phyloP scores from a whole-genome alignment of 64 coral and sea anemone genomes.

The Acropora tenuis region DNA sequence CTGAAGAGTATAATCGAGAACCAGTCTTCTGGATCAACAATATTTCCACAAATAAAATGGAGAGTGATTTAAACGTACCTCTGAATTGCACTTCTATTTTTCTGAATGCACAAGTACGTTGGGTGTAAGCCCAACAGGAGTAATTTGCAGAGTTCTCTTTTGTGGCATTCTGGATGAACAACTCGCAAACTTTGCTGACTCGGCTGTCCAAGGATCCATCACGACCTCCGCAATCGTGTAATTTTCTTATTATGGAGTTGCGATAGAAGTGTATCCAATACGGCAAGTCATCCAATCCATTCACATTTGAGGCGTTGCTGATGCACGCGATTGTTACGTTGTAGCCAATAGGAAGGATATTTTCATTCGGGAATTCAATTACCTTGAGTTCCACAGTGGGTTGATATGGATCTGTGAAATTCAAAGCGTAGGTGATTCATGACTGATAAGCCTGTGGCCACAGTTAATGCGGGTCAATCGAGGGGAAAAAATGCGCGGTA shows the following conservation, averaged over 20 bases:
- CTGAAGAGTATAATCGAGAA: no score
- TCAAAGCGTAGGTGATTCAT: background rate
- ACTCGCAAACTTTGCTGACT: background rate
- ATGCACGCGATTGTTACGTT: conserved; percentile 2
- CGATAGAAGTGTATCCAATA: conserved; percentile 1
- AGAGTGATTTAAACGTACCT: background rate
- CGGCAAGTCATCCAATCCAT: background rate
- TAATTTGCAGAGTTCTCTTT: background rate
- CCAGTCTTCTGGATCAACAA: no score
- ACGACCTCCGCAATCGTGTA: background rate
- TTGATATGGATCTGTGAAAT: background rate
- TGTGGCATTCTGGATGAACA: background rate
- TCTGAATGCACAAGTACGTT: background rate
- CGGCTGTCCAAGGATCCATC: background rate
- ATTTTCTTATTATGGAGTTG: background rate
- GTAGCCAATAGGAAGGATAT: background rate
- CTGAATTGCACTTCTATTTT: background rate
- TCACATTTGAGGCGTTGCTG: background rate
- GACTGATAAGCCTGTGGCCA: no score
- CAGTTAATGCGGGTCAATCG: no score
- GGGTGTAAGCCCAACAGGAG: background rate
- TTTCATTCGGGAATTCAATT: background rate
- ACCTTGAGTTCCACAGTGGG: background rate
- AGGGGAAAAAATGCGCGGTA: no score
- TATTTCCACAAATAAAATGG: no score